Evolutionary conservation across 2,797 vertebrate species (phyloP), one percentile per base, ranked within the genome.

Genomic region (Hydrocynus forskahlii): DNA sequence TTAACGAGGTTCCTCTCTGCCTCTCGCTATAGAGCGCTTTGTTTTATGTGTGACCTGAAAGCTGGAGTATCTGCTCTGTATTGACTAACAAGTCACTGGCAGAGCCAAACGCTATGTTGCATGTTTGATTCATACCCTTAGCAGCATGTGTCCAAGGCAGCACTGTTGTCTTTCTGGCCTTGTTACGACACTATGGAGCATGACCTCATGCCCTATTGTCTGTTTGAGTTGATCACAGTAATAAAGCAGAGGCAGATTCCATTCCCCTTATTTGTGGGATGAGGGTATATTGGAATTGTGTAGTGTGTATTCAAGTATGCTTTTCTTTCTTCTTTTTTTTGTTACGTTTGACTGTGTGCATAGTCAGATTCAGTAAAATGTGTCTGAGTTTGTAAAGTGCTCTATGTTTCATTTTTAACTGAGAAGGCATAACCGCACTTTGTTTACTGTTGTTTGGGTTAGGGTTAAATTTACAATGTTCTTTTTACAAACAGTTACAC

Each of bases 61-160:
- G 71, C 79, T 25, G 87, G 87, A 90, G 87, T 90, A 88, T 90
- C 89, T 87, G 81, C 90, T 88, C 89, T 87, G 86, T 94, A 94
- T 93, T 92, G 92, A 92, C 91, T 92, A 93, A 92, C 90, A 91
- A 92, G 92, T 94, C 89, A 92, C 92, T 93, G 90, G 91, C 86
- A 84, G 76, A 88, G 54, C 68, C 48, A 17, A 12, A 89, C 89
- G 89, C 89, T 89, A 88, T 87, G 66, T 89, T 88, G 89, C 81
- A 85, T 75, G 78, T 89, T 89, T 93, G 91, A 93, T 94, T 93
- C 90, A 94, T 92, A 84, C 89, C 88, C 90, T 89, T 79, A 87
- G 86, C 75, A 21, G 74, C 16, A 81, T 85, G 83, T 84, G 79
- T 89, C 74, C 68, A 25, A 54, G 71, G 75, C 66, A 21, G 25